Percentiles rank a stretch among this genome's conserved stretches.
These are phyloP conservation scores for Petromus typicus DNA, from an alignment of 2,113 vertebrate genomes.

Conservation along the genomic window DNA sequence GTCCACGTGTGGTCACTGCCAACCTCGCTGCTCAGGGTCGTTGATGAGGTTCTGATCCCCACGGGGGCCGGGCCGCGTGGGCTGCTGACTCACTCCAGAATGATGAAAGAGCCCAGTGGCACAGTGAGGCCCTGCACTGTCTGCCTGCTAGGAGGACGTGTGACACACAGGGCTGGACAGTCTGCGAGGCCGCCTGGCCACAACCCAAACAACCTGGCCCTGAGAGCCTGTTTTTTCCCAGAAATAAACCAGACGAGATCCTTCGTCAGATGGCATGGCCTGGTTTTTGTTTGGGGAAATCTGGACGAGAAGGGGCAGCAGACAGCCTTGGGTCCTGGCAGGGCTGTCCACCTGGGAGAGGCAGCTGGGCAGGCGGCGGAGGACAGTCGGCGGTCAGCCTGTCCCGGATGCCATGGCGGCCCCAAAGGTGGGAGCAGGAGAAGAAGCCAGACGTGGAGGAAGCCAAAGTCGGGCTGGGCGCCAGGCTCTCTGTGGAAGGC, in stretches of 20 bases:
- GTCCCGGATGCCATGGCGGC: conserved; percentile 47
- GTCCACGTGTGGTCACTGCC: not conserved
- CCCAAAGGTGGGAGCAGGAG: not conserved
- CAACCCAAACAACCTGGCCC: conserved; percentile 62
- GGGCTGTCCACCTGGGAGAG: not conserved
- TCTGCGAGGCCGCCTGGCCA: conserved; percentile 44
- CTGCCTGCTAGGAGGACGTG: not conserved
- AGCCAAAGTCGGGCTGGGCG: not conserved
- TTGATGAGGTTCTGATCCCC: not conserved
- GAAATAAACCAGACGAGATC: conserved; percentile 74
- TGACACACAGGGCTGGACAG: not conserved
- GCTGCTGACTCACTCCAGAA: not conserved
- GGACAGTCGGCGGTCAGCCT: conserved; percentile 64
- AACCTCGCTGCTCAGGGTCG: not conserved
- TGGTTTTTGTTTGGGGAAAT: conserved; percentile 76
- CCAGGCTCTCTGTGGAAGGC: not conserved
- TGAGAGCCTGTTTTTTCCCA: conserved; percentile 51
- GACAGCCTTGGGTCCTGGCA: conserved; percentile 57
- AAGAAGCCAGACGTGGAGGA: conserved; percentile 20
- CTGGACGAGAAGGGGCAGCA: conserved; percentile 59
- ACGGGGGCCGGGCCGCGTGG: not conserved
- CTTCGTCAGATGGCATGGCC: conserved; percentile 72
- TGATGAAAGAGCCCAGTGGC: not conserved
- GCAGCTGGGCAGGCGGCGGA: conserved; percentile 63
- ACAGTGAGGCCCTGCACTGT: not conserved